phyloP scores from a whole-genome alignment of 2,888 invertebrate genomes.

The Drosophila tanythrix region DNA sequence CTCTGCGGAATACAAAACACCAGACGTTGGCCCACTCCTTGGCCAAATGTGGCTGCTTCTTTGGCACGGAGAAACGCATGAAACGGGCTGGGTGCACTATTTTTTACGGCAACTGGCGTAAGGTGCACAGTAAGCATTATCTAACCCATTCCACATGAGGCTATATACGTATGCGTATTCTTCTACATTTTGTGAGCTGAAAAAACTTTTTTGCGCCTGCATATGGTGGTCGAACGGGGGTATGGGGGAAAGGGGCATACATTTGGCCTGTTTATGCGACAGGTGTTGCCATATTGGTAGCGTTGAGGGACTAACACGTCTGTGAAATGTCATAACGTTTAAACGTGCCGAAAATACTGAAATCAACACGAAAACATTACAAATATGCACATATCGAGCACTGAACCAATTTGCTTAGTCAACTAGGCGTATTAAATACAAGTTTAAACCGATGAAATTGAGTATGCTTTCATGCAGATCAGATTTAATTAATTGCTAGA shows the following conservation, averaged over 20 bases:
- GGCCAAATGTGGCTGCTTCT: conserved; percentile 6
- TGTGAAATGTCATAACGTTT: conserved; percentile 82
- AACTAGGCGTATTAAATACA: conserved; percentile 16
- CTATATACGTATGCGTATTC: conserved; percentile 24
- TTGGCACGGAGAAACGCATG: conserved; percentile 5
- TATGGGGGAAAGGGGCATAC: conserved; percentile 7
- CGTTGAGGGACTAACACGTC: conserved; percentile 75
- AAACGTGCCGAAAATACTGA: conserved; percentile 79
- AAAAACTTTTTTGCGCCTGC: conserved; percentile 40
- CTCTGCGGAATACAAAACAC: conserved; percentile 67
- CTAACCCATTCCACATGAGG: conserved; percentile 13
- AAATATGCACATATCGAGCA: conserved; percentile 26
- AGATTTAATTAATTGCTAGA: background rate
- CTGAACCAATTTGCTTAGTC: conserved; percentile 14
- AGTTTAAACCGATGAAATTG: background rate
- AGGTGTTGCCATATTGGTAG: conserved; percentile 76
- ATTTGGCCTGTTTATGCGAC: conserved; percentile 64
- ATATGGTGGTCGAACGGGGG: background rate
- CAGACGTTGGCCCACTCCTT: conserved; percentile 14
- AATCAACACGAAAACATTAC: conserved; percentile 32
- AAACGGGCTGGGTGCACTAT: conserved; percentile 26
- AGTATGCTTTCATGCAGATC: background rate
- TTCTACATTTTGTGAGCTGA: conserved; percentile 44
- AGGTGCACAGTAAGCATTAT: background rate
- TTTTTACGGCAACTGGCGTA: conserved; percentile 24